Evolutionary conservation across 1,140 invertebrate species (phyloP).

Genomic region (Plutomurus gul): DNA sequence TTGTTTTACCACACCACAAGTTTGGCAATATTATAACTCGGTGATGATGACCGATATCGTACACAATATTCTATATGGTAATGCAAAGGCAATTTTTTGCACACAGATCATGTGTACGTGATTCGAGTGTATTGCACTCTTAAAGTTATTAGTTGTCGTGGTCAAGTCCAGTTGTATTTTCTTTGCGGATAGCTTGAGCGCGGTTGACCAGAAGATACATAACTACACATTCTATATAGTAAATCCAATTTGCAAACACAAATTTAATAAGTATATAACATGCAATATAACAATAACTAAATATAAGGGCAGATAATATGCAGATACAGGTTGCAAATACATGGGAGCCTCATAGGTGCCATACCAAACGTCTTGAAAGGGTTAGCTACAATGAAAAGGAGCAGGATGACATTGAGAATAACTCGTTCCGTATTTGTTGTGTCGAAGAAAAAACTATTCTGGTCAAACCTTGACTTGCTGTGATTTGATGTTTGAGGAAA

Average conservation of each 20-base stretch:
- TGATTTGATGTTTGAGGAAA: slow-evolving; percentile 12
- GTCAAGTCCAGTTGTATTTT: no score
- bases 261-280: background rate
- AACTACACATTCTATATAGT: background rate
- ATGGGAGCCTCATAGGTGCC: background rate
- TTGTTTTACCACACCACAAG: no score
- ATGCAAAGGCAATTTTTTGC: no score
- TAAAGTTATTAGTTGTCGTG: no score
- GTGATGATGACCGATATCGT: no score
- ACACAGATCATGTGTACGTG: no score
- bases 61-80: no score
- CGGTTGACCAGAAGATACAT: background rate
- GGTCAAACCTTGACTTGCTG: slow-evolving; percentile 18
- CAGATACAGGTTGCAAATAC: background rate
- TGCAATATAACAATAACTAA: background rate
- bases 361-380: background rate
- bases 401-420: slow-evolving; percentile 25
- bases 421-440: slow-evolving; percentile 30
- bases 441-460: background rate
- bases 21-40: no score
- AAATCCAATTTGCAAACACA: no score
- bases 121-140: no score
- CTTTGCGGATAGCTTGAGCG: no score
- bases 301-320: background rate
- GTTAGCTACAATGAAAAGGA: background rate